Conservation (phyloP, 1,140 invertebrate species). For the Drosophila teissieri region DNA sequence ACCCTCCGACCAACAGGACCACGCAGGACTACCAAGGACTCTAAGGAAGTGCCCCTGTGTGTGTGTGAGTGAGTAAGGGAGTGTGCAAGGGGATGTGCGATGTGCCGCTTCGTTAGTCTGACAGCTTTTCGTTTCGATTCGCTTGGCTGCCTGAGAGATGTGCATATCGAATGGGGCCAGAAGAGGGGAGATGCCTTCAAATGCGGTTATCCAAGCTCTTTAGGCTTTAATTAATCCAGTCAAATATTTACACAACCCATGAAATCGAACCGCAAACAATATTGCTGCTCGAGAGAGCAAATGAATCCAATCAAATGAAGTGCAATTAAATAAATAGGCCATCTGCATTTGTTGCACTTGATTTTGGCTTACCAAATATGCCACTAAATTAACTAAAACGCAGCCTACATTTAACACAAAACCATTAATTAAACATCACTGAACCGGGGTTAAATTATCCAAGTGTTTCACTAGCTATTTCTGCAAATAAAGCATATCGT, state of each 20-base stretch:
- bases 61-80: no score
- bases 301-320: not conserved
- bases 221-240: constrained; percentile 18
- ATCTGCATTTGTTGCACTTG: not conserved
- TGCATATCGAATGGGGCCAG: constrained; percentile 28
- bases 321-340: constrained; percentile 1
- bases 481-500: not conserved
- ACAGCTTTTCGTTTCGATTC: constrained; percentile 60
- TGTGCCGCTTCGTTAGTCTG: constrained; percentile 72
- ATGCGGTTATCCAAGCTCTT: constrained; percentile 4
- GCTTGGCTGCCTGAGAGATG: constrained; percentile 20
- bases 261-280: constrained; percentile 4
- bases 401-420: no score
- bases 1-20: not conserved
- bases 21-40: not conserved
- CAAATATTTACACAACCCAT: not conserved
- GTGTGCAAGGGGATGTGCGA: constrained; percentile 19
- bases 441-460: not conserved
- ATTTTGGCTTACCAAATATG: not conserved
- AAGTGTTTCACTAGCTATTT: not conserved
- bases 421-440: not conserved
- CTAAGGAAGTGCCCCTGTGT: not conserved
- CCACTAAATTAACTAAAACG: no score
- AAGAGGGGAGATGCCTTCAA: not conserved
- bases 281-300: constrained; percentile 6